These are phyloP conservation scores for Periophthalmodon schlosseri DNA, from an alignment of 2,113 vertebrate species.

Conservation along the genomic window DNA sequence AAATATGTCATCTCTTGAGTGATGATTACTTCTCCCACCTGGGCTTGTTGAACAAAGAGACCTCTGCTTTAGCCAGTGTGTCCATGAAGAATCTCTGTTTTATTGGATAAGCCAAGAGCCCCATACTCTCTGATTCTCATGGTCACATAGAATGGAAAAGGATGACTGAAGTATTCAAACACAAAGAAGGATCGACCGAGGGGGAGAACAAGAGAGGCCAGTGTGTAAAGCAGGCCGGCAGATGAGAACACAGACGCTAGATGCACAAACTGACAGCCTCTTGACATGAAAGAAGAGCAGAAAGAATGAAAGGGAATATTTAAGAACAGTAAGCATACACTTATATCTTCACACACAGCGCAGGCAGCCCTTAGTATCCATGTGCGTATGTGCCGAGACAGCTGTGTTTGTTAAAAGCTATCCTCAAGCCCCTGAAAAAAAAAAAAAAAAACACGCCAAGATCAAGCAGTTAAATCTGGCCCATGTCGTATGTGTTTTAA, in stretches of 20 bases:
- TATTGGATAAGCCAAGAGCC: not conserved
- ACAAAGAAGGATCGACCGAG: slow-evolving; percentile 18
- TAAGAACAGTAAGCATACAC: slow-evolving; percentile 68
- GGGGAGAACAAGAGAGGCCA: slow-evolving; percentile 34
- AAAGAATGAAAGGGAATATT: slow-evolving; percentile 72
- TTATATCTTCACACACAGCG: slow-evolving; percentile 54
- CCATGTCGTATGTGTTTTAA: slow-evolving; percentile 62
- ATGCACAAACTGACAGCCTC: slow-evolving; percentile 67
- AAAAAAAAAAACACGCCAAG: slow-evolving; percentile 51
- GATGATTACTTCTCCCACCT: not conserved
- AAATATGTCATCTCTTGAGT: not conserved
- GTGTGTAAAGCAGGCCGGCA: slow-evolving; percentile 40
- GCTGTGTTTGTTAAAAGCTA: slow-evolving; percentile 56
- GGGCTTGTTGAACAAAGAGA: not conserved
- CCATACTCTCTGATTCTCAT: not conserved
- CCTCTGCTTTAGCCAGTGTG: not conserved
- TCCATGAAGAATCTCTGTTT: not conserved
- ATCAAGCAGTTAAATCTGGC: slow-evolving; percentile 63
- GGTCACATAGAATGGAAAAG: slow-evolving; percentile 1
- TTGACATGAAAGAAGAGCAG: slow-evolving; percentile 68
- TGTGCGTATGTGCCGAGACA: slow-evolving; percentile 13
- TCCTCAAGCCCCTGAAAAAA: slow-evolving; percentile 44
- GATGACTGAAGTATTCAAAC: slow-evolving; percentile 20
- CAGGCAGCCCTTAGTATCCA: slow-evolving; percentile 8
- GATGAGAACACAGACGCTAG: slow-evolving; percentile 62